These are phyloP conservation scores for Bujurquina vittata DNA, from an alignment of 2,113 vertebrate genomes.

Conservation along the genomic window DNA sequence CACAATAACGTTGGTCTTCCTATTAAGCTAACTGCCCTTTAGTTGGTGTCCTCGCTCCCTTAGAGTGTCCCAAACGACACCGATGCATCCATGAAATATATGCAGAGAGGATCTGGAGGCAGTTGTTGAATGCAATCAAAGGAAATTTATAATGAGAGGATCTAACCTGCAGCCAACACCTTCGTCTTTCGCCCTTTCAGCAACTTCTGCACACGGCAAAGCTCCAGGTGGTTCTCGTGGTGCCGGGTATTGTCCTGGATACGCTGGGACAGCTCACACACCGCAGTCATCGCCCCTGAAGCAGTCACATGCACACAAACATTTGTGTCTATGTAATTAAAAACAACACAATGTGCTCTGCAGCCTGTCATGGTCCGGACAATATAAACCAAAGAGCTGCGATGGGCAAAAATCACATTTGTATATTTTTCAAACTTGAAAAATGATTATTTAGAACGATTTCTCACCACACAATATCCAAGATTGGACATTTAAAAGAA, in stretches of 20 bases:
- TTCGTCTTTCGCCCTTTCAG: conserved; percentile 88
- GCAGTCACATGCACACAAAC: conserved; percentile 17
- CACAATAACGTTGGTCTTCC: background rate
- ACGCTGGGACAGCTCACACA: conserved; percentile 78
- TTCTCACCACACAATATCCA: background rate
- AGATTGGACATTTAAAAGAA: no score
- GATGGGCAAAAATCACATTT: background rate
- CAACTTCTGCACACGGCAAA: conserved; percentile 87
- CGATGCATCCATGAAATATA: no score
- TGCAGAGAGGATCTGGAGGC: conserved; percentile 59
- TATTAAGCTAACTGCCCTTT: conserved; percentile 2
- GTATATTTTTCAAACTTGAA: background rate
- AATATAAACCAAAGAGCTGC: background rate
- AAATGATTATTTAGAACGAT: background rate
- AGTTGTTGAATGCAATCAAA: conserved; percentile 83
- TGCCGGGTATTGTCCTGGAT: conserved; percentile 80
- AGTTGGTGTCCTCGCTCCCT: conserved; percentile 30
- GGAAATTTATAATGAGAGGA: conserved; percentile 89
- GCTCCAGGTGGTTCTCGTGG: conserved; percentile 89
- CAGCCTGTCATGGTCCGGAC: background rate
- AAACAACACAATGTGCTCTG: background rate
- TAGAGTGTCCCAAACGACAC: conserved; percentile 38
- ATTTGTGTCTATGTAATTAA: background rate
- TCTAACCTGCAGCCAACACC: conserved; percentile 90
- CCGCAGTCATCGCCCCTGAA: conserved; percentile 73